phyloP scores from a whole-genome alignment of 2,888 invertebrate species.

The Tipula confusa region DNA sequence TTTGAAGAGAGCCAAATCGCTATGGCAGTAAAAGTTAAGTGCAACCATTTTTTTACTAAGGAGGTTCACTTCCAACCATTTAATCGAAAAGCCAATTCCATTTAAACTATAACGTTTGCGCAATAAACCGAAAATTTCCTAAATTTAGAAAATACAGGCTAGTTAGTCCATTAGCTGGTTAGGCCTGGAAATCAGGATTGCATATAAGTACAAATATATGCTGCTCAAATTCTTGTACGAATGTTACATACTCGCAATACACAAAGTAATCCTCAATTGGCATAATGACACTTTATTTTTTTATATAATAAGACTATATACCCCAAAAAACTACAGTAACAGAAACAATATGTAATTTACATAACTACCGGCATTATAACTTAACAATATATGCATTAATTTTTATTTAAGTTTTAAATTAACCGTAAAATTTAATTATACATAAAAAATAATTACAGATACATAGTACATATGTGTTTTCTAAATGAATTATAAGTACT shows the following conservation, averaged over 20 bases:
- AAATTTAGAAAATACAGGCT: no score
- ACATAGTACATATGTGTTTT: background rate
- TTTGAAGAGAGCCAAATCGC: no score
- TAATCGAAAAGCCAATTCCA: no score
- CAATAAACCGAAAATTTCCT: no score
- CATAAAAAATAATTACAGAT: background rate
- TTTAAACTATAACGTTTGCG: no score
- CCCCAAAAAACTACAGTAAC: background rate
- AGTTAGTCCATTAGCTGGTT: no score
- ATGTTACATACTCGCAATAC: background rate
- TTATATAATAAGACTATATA: background rate
- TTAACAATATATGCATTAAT: background rate
- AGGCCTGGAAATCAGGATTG: no score
- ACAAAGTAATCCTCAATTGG: background rate
- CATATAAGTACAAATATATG: no score
- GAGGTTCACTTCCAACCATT: no score
- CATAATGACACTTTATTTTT: background rate
- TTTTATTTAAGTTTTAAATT: background rate
- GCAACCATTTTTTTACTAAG: no score
- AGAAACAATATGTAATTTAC: background rate
- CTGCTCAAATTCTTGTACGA: no score
- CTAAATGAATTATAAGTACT: background rate
- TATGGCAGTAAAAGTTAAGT: no score
- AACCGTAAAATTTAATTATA: background rate
- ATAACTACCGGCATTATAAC: background rate